These are phyloP conservation scores for Zootermopsis nevadensis DNA, from an alignment of 2,888 invertebrate species.

Conservation along the genomic window DNA sequence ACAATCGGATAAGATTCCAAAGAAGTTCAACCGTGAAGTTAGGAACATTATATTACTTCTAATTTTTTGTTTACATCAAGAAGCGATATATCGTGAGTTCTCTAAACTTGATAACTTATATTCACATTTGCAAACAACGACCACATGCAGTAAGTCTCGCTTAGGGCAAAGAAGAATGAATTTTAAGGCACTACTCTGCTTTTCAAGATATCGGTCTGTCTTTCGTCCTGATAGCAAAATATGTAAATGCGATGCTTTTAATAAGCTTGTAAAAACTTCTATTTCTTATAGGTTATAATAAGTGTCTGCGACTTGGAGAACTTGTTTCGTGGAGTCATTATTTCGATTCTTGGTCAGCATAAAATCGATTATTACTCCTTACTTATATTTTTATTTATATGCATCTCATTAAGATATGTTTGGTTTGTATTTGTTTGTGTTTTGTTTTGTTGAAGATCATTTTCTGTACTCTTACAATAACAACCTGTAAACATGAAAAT, in stretches of 20 bases:
- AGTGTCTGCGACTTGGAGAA: not conserved
- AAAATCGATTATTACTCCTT: no score
- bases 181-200: not conserved
- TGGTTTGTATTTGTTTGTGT: no score
- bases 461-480: no score
- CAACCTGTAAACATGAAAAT: no score
- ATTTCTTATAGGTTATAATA: not conserved
- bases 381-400: no score
- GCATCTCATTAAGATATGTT: no score
- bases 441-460: no score
- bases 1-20: conserved; percentile 34
- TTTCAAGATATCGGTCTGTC: not conserved
- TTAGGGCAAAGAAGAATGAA: not conserved
- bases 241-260: not conserved
- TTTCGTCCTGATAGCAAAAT: not conserved
- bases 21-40: conserved; percentile 15
- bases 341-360: not conserved
- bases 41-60: not conserved
- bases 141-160: not conserved
- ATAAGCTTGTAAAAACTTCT: no score
- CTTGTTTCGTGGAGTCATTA: not conserved
- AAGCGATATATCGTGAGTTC: not conserved
- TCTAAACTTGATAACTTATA: not conserved
- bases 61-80: not conserved
- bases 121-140: not conserved